phyloP scores from a whole-genome alignment of 2,113 vertebrate species.

The Nesoenas mayeri region DNA sequence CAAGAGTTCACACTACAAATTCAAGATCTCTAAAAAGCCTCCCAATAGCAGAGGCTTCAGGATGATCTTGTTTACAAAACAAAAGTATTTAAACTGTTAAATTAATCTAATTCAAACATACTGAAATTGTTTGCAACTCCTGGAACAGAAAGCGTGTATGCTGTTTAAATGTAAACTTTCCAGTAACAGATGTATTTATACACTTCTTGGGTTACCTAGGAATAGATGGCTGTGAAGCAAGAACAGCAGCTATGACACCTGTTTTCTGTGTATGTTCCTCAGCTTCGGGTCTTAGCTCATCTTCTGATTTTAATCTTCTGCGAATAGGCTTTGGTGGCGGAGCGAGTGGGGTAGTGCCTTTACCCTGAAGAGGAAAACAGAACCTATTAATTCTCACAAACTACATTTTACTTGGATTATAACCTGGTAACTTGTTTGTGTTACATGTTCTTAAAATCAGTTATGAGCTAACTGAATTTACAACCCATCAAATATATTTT shows the following conservation, averaged over 20 bases:
- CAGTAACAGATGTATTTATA: constrained; percentile 64
- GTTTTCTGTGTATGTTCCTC: constrained; percentile 91
- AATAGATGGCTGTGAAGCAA: constrained; percentile 93
- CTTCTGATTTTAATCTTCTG: constrained; percentile 96
- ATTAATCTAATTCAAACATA: neutral
- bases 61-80: neutral
- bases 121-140: neutral
- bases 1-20: neutral
- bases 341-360: constrained; percentile 90
- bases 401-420: neutral
- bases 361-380: constrained; percentile 75
- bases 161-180: constrained; percentile 45
- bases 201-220: constrained; percentile 83
- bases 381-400: neutral
- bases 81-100: neutral
- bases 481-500: neutral
- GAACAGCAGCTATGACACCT: constrained; percentile 85
- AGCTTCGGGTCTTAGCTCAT: constrained; percentile 90
- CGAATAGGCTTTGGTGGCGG: constrained; percentile 96
- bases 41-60: neutral
- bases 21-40: neutral
- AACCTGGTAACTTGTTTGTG: neutral
- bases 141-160: neutral
- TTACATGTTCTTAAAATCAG: neutral
- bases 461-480: neutral